Evolutionary conservation across 2,797 vertebrate genomes (phyloP).

Genomic region (Spea hammondii): DNA sequence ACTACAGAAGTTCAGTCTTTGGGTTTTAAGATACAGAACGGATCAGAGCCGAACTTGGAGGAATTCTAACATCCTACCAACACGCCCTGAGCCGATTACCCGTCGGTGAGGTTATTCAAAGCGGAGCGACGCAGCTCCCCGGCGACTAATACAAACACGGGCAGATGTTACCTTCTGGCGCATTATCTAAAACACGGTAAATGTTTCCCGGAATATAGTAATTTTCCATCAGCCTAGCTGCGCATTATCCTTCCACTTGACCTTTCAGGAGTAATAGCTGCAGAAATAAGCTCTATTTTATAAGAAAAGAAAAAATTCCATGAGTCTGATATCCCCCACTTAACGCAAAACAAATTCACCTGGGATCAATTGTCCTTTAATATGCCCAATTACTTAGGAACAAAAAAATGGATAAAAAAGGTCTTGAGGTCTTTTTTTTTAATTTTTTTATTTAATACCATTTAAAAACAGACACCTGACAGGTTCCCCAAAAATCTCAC

Average conservation of each 20-base stretch:
- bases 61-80: too few relatives aligned
- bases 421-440: not conserved
- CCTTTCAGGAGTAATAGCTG: conserved; percentile 1
- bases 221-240: not conserved
- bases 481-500: too few relatives aligned
- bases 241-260: conserved; percentile 7
- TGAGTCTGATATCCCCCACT: not conserved
- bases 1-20: too few relatives aligned
- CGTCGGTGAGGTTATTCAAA: not conserved
- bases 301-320: not conserved
- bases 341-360: not conserved
- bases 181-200: conserved; percentile 3
- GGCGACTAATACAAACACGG: not conserved
- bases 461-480: too few relatives aligned
- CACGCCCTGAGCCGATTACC: not conserved
- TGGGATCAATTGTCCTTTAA: not conserved
- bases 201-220: not conserved
- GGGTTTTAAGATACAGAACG: too few relatives aligned
- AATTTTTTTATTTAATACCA: too few relatives aligned
- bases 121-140: not conserved
- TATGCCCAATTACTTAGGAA: not conserved
- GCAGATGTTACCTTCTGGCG: conserved; percentile 8
- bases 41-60: too few relatives aligned
- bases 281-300: conserved; percentile 1
- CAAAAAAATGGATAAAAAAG: not conserved